These are phyloP conservation scores for Fistularia commersonii DNA, from an alignment of 2,797 vertebrate species.

Conservation along the genomic window DNA sequence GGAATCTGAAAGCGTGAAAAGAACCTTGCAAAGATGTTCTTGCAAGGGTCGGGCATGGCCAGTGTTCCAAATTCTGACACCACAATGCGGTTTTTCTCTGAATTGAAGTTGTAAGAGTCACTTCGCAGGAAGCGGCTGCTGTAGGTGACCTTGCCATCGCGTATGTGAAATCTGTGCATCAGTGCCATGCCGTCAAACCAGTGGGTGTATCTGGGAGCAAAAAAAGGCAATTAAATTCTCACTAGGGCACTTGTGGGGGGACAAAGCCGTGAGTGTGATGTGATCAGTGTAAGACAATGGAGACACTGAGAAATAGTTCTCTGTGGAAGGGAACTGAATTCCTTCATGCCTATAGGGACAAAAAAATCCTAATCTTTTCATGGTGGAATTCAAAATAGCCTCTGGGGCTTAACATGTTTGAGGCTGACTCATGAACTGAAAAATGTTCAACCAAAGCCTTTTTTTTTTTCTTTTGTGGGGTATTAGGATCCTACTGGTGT, in stretches of 20 bases:
- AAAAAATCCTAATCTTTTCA: slow-evolving; percentile 1
- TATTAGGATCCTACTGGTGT: background rate
- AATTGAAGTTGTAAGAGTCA: slow-evolving; percentile 79
- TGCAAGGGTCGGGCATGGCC: slow-evolving; percentile 91
- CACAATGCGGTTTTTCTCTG: slow-evolving; percentile 80
- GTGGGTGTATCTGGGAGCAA: slow-evolving; percentile 80
- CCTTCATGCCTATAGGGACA: background rate
- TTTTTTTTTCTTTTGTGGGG: background rate
- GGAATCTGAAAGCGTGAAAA: slow-evolving; percentile 80
- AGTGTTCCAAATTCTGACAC: slow-evolving; percentile 88
- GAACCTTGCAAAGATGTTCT: slow-evolving; percentile 87
- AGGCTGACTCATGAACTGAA: background rate
- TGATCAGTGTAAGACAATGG: background rate
- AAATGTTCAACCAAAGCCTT: background rate
- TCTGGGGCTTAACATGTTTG: background rate
- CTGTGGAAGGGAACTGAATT: background rate
- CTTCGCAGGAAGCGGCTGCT: slow-evolving; percentile 86
- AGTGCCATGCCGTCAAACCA: slow-evolving; percentile 96
- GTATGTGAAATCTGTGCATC: slow-evolving; percentile 87
- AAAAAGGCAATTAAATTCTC: background rate
- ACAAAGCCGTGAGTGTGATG: background rate
- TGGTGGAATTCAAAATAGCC: background rate
- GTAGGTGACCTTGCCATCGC: slow-evolving; percentile 81
- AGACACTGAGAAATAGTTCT: slow-evolving; percentile 6
- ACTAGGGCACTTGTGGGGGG: background rate